A percentile compares a stretch with the other conserved stretches of the same genome.
These are phyloP conservation scores for Paracentrotus lividus DNA, from an alignment of 53 echinoderm and acorn worm genomes.

Conservation along the genomic window DNA sequence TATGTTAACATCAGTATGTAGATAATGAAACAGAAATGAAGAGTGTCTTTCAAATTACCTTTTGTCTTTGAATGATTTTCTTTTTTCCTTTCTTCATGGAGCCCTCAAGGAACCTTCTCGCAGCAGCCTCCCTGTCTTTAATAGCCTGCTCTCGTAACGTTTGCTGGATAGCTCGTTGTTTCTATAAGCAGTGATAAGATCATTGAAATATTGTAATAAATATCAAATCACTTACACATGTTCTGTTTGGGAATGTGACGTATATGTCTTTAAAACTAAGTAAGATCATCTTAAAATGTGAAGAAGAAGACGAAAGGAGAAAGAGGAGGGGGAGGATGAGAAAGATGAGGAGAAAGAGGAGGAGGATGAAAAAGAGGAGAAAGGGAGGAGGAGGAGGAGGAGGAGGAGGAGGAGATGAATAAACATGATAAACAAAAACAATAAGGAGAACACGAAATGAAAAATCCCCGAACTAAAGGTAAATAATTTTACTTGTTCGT, in stretches of 20 bases:
- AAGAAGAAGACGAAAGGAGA: neutral
- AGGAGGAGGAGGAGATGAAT: neutral
- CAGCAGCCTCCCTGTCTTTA: slow-evolving; percentile 81
- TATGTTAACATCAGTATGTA: too few relatives aligned
- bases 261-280: too few relatives aligned
- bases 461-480: too few relatives aligned
- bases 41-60: slow-evolving; percentile 54
- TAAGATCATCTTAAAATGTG: too few relatives aligned
- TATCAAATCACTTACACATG: neutral
- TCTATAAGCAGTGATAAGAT: slow-evolving; percentile 13
- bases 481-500: too few relatives aligned
- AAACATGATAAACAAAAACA: neutral
- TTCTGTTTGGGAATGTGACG: neutral
- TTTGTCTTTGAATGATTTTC: slow-evolving; percentile 60
- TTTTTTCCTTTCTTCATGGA: slow-evolving; percentile 62
- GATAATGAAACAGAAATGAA: too few relatives aligned
- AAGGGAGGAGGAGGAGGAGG: neutral
- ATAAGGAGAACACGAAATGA: neutral
- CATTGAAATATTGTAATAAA: neutral
- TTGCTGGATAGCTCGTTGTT: slow-evolving; percentile 77
- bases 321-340: neutral
- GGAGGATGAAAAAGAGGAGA: neutral
- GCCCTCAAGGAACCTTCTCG: slow-evolving; percentile 70
- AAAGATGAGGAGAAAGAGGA: neutral
- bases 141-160: slow-evolving; percentile 81